Evolutionary conservation across 1,140 invertebrate genomes (phyloP), one percentile per base, ranked within the genome.

Genomic region (Phocides pigmalion): DNA sequence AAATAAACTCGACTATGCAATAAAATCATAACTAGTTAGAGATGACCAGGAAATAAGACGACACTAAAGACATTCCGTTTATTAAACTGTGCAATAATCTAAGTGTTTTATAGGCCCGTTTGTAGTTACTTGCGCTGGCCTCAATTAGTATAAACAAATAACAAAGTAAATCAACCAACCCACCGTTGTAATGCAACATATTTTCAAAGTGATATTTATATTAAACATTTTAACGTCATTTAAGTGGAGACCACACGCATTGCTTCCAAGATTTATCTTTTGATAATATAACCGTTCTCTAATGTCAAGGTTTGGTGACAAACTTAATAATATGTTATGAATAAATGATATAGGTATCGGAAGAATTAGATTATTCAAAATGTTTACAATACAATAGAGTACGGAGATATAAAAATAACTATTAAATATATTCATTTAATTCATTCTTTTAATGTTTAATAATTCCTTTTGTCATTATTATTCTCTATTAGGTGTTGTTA

Each of bases 31-130:
- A 63, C 68, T 35, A 72, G 71, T 68, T 71, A 70, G 76, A 70
- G 80, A 87, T 75, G 77, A 82, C 62, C 75, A 81, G 81, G 82
- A 87, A 82, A 79, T 76, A 67, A 74, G 68, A 72, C 62, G 68
- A 59, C 67, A 68, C 58, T 15, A 73, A 79, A n/a, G 56, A 70
- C 81, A 82, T 85, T 82, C 78, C 71, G 64, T 73, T 70, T 67
- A 78, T 72, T 74, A 73, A 84, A 70, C 62, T 66, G 67, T 71
- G 77, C 72, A 69, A 74, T 85, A 81, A 84, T 66, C 69, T 68
- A 51, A 68, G 63, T 68, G 73, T 82, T 87, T 85, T 87, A 87
- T 81, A 68, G 68, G 65, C 68, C 49, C 51, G 73, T 62, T n/a
- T 71, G 68, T 72, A 71, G 77, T 70, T 75, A 70, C 61, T 42